phyloP scores from a whole-genome alignment of 2,797 vertebrate species.

The Spea hammondii region DNA sequence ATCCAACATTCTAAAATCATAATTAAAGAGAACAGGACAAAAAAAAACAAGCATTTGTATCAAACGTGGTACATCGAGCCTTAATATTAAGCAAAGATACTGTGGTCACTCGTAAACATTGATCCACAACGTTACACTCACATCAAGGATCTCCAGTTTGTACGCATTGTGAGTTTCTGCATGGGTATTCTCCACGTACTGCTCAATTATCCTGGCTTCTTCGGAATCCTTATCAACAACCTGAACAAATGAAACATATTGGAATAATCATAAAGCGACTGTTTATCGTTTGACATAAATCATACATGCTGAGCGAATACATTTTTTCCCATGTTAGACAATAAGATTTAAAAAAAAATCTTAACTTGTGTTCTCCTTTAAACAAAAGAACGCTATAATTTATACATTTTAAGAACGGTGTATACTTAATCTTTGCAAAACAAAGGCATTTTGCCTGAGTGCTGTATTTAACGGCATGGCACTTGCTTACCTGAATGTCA shows the following conservation, averaged over 20 bases:
- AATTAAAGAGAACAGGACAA: no score
- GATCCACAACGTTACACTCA: constrained; percentile 61
- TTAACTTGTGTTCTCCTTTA: no score
- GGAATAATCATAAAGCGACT: no score
- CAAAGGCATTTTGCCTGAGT: no score
- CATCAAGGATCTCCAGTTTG: constrained; percentile 89
- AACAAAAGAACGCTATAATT: no score
- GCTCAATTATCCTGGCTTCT: constrained; percentile 84
- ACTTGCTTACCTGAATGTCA: constrained; percentile 81
- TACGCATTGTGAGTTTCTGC: constrained; percentile 95
- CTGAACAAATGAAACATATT: constrained; percentile 61
- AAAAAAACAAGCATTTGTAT: no score
- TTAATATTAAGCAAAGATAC: neutral
- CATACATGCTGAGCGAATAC: no score
- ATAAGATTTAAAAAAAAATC: no score
- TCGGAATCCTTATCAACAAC: constrained; percentile 85
- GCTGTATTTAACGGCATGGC: neutral
- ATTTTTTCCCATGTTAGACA: no score
- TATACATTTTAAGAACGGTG: no score
- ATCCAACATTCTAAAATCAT: neutral
- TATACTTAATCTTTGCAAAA: no score
- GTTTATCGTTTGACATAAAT: no score
- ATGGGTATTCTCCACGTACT: constrained; percentile 97
- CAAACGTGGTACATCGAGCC: neutral
- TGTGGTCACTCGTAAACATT: neutral